Evolutionary conservation across 2,113 vertebrate species (phyloP), one percentile per base, ranked within the genome.

Genomic region (Callocephalon fimbriatum): DNA sequence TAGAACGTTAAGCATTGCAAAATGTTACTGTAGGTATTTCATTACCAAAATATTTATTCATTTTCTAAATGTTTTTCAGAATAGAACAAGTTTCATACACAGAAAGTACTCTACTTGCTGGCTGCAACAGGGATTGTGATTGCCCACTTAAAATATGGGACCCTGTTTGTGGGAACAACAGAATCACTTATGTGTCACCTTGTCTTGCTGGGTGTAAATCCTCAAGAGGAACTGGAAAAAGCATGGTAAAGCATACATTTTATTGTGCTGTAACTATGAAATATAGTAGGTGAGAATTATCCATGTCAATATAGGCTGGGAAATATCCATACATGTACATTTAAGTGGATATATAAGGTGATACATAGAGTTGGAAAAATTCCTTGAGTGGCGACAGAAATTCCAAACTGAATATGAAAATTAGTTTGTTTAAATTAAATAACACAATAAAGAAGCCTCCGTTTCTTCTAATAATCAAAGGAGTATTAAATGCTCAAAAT

Each of bases 151-250:
- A 97, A 73, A 98, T 97, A 29, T 99, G 99, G 99, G 99, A 99
- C 62, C 99, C 99, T 1, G 98, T 99, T 77, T 99, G 99, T 70
- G 99, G 99, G 10, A 97, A 95, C 68, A 98, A 99, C 2, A 98
- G 98, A 17, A 88, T 99, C 67, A 98, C 99, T 0, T 99, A 99
- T 2, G 96, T 99, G 93, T 99, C 99, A n/a, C 98, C 99, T 5
- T 99, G 99, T 93, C 98, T 99, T 23, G 99, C 99, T 44, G 99
- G 99, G 21, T 99, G 99, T 95, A 97, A 95, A 54, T 61, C 92
- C 27, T 98, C 98, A 18, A 62, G 63, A 38, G 99, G 99, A 94
- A 95, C 95, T 47, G 99, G 99, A 65, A 98, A 98, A 89, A 97
- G 97, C 94, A 98, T 98, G 88, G 99, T 99, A 97, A 98, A 50